Conservation (phyloP, 1,140 invertebrate species). For the Stegodyphus mimosarum region DNA sequence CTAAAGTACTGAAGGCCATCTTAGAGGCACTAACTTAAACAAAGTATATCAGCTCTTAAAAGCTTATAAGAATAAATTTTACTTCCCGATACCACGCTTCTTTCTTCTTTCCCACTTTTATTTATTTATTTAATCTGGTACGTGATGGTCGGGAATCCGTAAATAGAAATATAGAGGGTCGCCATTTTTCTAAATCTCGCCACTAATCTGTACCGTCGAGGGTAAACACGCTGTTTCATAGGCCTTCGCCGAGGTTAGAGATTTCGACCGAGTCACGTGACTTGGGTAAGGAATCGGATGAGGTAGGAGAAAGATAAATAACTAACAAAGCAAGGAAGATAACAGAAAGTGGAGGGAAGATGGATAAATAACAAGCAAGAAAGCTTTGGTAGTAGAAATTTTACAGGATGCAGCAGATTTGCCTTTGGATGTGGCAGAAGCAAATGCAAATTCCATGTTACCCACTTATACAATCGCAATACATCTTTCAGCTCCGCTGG, state of each 20-base stretch:
- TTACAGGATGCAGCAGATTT: too few species aligned
- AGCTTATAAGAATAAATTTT: constrained; percentile 3
- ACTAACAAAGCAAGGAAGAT: too few species aligned
- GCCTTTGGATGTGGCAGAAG: too few species aligned
- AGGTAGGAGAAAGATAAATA: background rate
- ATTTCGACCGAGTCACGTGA: constrained; percentile 11
- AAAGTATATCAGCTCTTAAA: too few species aligned
- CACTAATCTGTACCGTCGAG: constrained; percentile 22
- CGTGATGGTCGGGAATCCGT: background rate
- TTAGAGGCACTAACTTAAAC: too few species aligned
- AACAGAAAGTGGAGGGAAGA: too few species aligned
- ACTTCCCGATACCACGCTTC: background rate
- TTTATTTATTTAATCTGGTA: constrained; percentile 21
- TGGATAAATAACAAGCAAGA: too few species aligned
- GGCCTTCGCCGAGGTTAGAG: background rate
- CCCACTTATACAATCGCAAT: too few species aligned
- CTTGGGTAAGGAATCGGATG: background rate
- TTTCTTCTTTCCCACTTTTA: background rate
- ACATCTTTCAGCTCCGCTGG: too few species aligned
- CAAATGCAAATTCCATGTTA: too few species aligned
- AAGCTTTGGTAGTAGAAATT: too few species aligned
- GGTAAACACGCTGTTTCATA: constrained; percentile 17
- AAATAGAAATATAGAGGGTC: constrained; percentile 30
- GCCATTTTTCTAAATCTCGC: constrained; percentile 23
- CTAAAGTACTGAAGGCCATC: too few species aligned